Percentiles rank a stretch among this genome's conserved stretches.
Conservation (phyloP, 2,797 vertebrate genomes). For the Cossypha niveicapilla region DNA sequence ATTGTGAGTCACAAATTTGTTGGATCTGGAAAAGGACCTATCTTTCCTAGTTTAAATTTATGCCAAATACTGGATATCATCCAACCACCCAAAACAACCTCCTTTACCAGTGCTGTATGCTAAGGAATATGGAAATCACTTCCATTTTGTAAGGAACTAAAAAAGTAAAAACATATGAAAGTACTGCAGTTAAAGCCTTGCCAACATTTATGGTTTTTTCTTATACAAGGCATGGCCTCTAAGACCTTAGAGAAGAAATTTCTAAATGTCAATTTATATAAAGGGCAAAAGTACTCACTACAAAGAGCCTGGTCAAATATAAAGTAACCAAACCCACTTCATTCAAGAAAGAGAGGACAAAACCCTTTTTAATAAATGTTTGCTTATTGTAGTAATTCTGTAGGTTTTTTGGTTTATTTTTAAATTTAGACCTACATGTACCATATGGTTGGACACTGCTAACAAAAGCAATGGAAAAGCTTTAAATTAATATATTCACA, state of each 20-base stretch:
- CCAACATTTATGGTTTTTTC: not conserved
- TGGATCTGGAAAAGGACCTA: not conserved
- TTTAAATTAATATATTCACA: not conserved
- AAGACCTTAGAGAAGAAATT: not conserved
- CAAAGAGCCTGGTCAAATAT: not conserved
- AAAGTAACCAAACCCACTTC: not conserved
- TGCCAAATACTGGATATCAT: not conserved
- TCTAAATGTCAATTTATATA: not conserved
- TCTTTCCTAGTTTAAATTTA: not conserved
- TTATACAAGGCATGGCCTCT: accelerated
- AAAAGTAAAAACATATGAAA: not conserved
- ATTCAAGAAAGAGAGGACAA: not conserved
- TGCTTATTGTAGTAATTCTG: not conserved
- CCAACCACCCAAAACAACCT: not conserved
- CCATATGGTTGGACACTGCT: not conserved
- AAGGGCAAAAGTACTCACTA: not conserved
- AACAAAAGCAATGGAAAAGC: not conserved
- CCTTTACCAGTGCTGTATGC: not conserved
- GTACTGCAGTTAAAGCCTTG: not conserved
- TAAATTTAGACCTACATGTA: not conserved
- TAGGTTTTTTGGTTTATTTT: not conserved
- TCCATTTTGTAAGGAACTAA: not conserved
- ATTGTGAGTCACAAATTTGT: not conserved
- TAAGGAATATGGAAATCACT: not conserved
- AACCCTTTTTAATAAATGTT: not conserved